Evolutionary conservation across 2,888 invertebrate species (phyloP).

Genomic region (Andrena haemorrhoa): DNA sequence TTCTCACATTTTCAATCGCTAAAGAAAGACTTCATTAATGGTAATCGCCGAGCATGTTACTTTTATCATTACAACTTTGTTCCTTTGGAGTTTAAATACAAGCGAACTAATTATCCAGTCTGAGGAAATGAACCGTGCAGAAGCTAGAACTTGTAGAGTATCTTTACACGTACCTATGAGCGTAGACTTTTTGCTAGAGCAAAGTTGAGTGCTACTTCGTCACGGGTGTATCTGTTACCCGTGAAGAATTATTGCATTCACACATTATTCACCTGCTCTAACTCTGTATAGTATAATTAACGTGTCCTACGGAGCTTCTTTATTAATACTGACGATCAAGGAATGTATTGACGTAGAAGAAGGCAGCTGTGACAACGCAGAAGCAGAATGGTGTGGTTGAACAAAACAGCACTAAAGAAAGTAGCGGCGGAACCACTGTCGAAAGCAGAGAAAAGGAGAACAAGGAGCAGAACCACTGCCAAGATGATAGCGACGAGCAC

Average conservation of each 20-base stretch:
- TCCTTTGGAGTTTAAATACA: neutral
- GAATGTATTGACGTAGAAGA: constrained; percentile 73
- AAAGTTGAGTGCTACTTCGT: constrained; percentile 42
- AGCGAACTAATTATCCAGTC: neutral
- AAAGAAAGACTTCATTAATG: neutral
- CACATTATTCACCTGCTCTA: constrained; percentile 38
- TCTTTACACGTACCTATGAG: constrained; percentile 68
- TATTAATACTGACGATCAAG: constrained; percentile 2
- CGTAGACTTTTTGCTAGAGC: constrained; percentile 81
- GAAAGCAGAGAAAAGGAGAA: constrained; percentile 82
- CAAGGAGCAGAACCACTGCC: constrained; percentile 81
- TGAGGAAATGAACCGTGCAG: constrained; percentile 65
- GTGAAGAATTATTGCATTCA: constrained; percentile 19
- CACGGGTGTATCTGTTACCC: constrained; percentile 15
- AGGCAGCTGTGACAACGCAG: constrained; percentile 77
- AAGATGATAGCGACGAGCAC: constrained; percentile 85
- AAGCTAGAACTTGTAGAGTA: constrained; percentile 80
- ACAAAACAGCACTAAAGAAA: constrained; percentile 76
- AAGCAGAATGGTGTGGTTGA: constrained; percentile 85
- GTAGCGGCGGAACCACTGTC: constrained; percentile 66
- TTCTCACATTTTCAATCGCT: neutral
- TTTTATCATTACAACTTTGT: too few relatives aligned
- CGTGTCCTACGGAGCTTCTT: neutral
- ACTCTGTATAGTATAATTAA: neutral
- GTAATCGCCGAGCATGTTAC: too few relatives aligned